phyloP scores from a whole-genome alignment of 2,888 invertebrate species.

The Polydrusus pterygomalis region DNA sequence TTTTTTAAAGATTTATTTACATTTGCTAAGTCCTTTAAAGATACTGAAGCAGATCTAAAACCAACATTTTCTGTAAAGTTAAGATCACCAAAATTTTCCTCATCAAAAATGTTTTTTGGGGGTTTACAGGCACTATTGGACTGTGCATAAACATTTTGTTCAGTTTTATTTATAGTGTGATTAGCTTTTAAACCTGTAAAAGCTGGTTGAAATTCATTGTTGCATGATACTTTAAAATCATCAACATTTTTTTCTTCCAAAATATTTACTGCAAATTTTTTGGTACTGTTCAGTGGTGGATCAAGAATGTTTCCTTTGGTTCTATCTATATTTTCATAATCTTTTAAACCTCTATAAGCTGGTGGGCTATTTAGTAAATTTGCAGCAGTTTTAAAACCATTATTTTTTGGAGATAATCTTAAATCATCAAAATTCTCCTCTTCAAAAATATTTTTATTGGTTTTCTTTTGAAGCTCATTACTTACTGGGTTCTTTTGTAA shows the following conservation, averaged over 20 bases:
- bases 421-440: constrained; percentile 39
- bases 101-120: constrained; percentile 38
- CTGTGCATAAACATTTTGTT: too few relatives aligned
- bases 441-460: constrained; percentile 22
- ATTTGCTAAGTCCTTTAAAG: background rate
- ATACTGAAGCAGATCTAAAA: constrained; percentile 35
- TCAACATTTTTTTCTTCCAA: constrained; percentile 42
- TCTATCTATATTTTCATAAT: background rate
- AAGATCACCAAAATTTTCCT: constrained; percentile 47
- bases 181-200: background rate
- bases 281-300: background rate
- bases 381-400: too few relatives aligned
- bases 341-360: background rate
- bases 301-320: too few relatives aligned
- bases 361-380: background rate
- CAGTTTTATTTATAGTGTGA: background rate
- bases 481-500: background rate
- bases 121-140: background rate
- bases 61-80: constrained; percentile 16
- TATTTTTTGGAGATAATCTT: background rate
- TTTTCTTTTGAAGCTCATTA: background rate
- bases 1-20: background rate
- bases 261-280: constrained; percentile 23
- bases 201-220: constrained; percentile 5
- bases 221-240: constrained; percentile 10